phyloP scores from a whole-genome alignment of 2,113 vertebrate genomes.

The Oreotrochilus melanogaster region DNA sequence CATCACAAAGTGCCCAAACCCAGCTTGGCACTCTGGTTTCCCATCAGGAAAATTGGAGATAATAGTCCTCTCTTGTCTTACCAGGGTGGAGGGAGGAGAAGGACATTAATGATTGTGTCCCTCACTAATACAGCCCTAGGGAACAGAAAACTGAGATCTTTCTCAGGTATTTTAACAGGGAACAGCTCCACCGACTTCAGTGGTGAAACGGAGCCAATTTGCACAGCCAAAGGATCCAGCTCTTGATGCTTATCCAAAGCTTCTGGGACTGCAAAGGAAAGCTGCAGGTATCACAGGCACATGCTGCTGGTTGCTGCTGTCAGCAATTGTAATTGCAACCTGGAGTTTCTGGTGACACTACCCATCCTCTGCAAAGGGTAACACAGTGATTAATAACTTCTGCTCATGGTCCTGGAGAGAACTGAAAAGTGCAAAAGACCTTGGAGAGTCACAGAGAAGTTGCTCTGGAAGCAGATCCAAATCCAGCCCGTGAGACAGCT shows the following conservation, averaged over 20 bases:
- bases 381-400: background rate
- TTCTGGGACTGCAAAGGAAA: background rate
- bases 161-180: background rate
- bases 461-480: background rate
- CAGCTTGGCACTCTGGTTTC: background rate
- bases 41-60: background rate
- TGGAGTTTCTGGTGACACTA: background rate
- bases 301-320: background rate
- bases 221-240: background rate
- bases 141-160: background rate
- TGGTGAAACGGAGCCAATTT: background rate
- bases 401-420: background rate
- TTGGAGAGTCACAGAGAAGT: background rate
- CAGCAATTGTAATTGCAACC: background rate
- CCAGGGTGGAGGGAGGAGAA: background rate
- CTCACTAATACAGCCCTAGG: background rate
- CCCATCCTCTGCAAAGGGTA: background rate
- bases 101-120: background rate
- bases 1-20: background rate
- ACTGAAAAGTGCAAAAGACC: background rate
- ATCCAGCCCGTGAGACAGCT: background rate
- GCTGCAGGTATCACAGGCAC: background rate
- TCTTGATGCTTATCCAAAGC: conserved; percentile 1
- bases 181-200: background rate
- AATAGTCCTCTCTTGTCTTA: background rate